phyloP scores from a whole-genome alignment of 1,140 invertebrate species.

The Drosophila subobscura region DNA sequence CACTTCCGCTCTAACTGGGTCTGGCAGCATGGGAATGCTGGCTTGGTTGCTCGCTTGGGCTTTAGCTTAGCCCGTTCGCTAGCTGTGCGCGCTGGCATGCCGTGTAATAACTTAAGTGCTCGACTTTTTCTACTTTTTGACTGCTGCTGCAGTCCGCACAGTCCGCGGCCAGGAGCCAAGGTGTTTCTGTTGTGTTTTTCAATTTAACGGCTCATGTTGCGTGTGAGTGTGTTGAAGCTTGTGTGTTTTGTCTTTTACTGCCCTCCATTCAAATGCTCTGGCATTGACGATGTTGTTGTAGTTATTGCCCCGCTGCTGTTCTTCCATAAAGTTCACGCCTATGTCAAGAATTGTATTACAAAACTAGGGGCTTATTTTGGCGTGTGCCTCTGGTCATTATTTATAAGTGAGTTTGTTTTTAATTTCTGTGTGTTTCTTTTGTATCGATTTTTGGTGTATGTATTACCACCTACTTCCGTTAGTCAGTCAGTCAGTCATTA shows the following conservation, averaged over 20 bases:
- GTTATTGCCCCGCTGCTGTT: constrained; percentile 10
- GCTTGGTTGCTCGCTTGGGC: constrained; percentile 4
- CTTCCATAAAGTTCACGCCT: constrained; percentile 76
- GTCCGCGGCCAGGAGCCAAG: constrained; percentile 42
- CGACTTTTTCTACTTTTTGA: constrained; percentile 61
- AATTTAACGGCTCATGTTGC: constrained; percentile 62
- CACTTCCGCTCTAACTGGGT: constrained; percentile 61
- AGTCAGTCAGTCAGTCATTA: constrained; percentile 66
- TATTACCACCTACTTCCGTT: constrained; percentile 32
- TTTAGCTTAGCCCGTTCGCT: constrained; percentile 34
- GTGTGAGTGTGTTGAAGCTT: constrained; percentile 55
- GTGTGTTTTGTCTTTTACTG: constrained; percentile 72
- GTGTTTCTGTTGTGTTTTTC: constrained; percentile 51
- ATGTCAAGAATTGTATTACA: constrained; percentile 76
- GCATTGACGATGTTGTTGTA: constrained; percentile 24
- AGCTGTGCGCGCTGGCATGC: constrained; percentile 52
- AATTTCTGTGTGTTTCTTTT: constrained; percentile 74
- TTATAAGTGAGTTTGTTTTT: constrained; percentile 77
- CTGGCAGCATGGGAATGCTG: constrained; percentile 9
- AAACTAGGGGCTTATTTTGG: constrained; percentile 28
- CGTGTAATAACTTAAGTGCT: constrained; percentile 81
- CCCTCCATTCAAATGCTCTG: constrained; percentile 39
- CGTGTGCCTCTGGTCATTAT: constrained; percentile 46
- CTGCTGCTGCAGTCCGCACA: constrained; percentile 34
- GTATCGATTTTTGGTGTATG: constrained; percentile 68